These are phyloP conservation scores for Mirounga angustirostris DNA, from an alignment of 2,113 vertebrate species.

Conservation along the genomic window DNA sequence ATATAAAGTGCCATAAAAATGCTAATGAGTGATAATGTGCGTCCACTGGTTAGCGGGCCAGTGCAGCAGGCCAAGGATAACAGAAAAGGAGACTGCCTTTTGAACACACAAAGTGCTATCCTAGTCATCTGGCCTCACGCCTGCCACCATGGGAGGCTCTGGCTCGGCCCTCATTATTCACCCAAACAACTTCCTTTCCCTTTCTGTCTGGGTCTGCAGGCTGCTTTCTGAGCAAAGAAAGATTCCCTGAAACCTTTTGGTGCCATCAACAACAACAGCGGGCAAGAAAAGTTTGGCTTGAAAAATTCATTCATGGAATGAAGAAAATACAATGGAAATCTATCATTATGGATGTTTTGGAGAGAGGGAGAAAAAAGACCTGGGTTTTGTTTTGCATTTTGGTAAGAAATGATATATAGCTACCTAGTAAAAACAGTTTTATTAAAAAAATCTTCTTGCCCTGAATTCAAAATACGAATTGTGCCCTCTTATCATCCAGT, in stretches of 20 bases:
- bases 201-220: constrained; percentile 73
- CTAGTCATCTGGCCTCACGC: constrained; percentile 57
- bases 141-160: constrained; percentile 40
- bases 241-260: constrained; percentile 80
- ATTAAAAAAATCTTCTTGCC: constrained; percentile 89
- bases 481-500: constrained; percentile 89
- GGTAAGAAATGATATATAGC: constrained; percentile 89
- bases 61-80: constrained; percentile 65
- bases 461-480: constrained; percentile 89
- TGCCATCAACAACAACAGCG: constrained; percentile 82
- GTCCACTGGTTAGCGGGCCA: constrained; percentile 59
- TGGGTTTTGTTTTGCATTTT: constrained; percentile 89
- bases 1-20: constrained; percentile 77
- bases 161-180: constrained; percentile 65
- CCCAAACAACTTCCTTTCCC: constrained; percentile 65
- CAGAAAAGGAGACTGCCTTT: constrained; percentile 70
- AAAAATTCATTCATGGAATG: constrained; percentile 86
- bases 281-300: constrained; percentile 85
- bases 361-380: constrained; percentile 24
- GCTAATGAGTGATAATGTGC: constrained; percentile 68
- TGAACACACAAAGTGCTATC: constrained; percentile 50
- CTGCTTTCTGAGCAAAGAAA: constrained; percentile 82
- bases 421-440: constrained; percentile 89
- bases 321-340: constrained; percentile 85
- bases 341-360: constrained; percentile 86